Evolutionary conservation across 2,113 vertebrate species (phyloP).

Genomic region (Elephas maximus): DNA sequence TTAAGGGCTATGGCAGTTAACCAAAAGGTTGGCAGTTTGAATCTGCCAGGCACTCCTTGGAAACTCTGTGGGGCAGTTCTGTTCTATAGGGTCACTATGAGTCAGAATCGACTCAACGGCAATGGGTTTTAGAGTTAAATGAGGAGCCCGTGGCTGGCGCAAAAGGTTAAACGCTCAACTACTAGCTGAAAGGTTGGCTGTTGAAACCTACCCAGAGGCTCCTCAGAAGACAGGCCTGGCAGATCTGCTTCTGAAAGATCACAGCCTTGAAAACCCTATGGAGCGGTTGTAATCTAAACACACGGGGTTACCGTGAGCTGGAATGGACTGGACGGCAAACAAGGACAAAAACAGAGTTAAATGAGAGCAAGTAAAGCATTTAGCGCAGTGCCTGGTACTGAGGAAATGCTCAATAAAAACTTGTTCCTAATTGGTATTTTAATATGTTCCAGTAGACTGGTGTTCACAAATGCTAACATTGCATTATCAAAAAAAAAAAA

Average conservation of each 20-base stretch:
- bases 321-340: background rate
- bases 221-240: background rate
- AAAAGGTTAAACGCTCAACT: background rate
- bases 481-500: background rate
- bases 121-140: background rate
- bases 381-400: background rate
- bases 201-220: background rate
- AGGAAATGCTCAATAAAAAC: background rate
- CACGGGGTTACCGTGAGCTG: background rate
- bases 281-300: background rate
- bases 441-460: slow-evolving; percentile 6
- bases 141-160: background rate
- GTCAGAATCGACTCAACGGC: too few relatives aligned
- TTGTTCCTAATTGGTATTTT: slow-evolving; percentile 63
- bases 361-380: slow-evolving; percentile 4
- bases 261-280: background rate
- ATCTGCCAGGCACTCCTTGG: too few relatives aligned
- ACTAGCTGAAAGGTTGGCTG: background rate
- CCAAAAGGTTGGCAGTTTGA: too few relatives aligned
- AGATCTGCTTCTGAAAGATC: background rate
- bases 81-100: too few relatives aligned
- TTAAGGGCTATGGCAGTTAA: too few relatives aligned
- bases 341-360: background rate
- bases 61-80: too few relatives aligned
- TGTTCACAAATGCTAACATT: slow-evolving; percentile 19